These are phyloP conservation scores for Phymanthus crucifer DNA, from an alignment of 92 coral and sea anemone species.

Conservation along the genomic window DNA sequence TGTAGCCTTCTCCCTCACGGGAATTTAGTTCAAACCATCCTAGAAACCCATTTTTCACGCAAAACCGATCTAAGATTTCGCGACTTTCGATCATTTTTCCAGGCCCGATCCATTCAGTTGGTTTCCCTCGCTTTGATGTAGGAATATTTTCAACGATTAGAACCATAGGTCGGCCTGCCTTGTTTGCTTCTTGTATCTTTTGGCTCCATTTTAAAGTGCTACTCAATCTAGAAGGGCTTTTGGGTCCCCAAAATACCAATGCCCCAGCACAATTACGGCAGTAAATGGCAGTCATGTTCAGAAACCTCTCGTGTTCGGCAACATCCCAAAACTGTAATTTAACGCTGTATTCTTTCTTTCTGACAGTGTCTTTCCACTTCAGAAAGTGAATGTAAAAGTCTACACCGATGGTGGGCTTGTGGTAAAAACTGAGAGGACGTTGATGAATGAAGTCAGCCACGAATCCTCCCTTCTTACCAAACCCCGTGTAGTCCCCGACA, in stretches of 20 bases:
- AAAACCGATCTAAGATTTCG: slow-evolving; percentile 70
- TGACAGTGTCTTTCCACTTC: slow-evolving; percentile 59
- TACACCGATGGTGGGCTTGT: slow-evolving; percentile 88
- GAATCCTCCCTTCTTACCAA: slow-evolving; percentile 90
- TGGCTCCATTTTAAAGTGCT: slow-evolving; percentile 83
- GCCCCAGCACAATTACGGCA: slow-evolving; percentile 88
- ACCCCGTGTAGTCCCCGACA: slow-evolving; percentile 87
- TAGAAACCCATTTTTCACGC: slow-evolving; percentile 71
- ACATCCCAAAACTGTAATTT: slow-evolving; percentile 93
- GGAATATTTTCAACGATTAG: slow-evolving; percentile 88
- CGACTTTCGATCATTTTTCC: slow-evolving; percentile 74
- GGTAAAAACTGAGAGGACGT: slow-evolving; percentile 82
- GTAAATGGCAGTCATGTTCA: slow-evolving; percentile 79
- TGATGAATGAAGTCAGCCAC: slow-evolving; percentile 77
- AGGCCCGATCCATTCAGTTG: slow-evolving; percentile 78
- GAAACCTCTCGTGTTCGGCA: slow-evolving; percentile 87
- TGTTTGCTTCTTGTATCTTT: slow-evolving; percentile 81
- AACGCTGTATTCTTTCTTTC: slow-evolving; percentile 57
- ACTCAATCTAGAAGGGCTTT: slow-evolving; percentile 81
- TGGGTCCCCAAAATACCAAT: slow-evolving; percentile 90
- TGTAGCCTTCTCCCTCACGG: slow-evolving; percentile 79
- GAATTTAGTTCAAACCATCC: slow-evolving; percentile 80
- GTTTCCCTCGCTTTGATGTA: slow-evolving; percentile 76
- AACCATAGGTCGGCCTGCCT: slow-evolving; percentile 69
- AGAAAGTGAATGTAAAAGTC: slow-evolving; percentile 81